Evolutionary conservation across 2,888 invertebrate species (phyloP).

Genomic region (Dryomyza anilis): DNA sequence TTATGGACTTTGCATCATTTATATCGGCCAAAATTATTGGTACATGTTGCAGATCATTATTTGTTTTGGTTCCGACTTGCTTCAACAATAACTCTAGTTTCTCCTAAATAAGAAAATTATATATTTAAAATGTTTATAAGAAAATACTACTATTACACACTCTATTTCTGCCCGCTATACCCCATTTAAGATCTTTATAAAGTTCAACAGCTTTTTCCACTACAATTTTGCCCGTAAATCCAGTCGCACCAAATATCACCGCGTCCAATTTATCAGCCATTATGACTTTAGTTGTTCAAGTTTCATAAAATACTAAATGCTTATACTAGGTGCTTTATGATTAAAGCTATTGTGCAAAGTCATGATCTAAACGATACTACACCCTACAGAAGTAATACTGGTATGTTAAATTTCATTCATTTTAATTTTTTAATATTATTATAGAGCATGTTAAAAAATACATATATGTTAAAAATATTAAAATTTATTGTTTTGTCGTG

Average conservation of each 20-base stretch:
- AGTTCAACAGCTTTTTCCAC: constrained; percentile 35
- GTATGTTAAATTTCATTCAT: too few species aligned
- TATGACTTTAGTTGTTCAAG: background rate
- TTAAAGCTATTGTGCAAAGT: too few species aligned
- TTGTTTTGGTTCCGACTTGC: constrained; percentile 27
- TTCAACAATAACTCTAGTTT: constrained; percentile 31
- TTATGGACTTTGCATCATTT: constrained; percentile 28
- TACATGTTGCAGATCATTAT: constrained; percentile 30
- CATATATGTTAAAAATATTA: too few species aligned
- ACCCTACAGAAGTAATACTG: too few species aligned
- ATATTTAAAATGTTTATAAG: background rate
- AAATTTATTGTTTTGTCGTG: too few species aligned
- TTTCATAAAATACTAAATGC: too few species aligned
- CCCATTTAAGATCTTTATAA: constrained; percentile 36
- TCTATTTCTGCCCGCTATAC: constrained; percentile 37
- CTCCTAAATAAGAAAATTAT: constrained; percentile 14
- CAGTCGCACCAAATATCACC: constrained; percentile 37
- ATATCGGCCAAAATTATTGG: constrained; percentile 36
- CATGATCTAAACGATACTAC: too few species aligned
- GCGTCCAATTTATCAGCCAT: constrained; percentile 35
- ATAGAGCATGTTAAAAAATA: too few species aligned
- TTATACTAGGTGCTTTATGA: too few species aligned
- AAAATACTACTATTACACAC: constrained; percentile 9
- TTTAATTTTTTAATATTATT: too few species aligned
- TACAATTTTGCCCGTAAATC: constrained; percentile 35